phyloP scores from a whole-genome alignment of 2,797 vertebrate genomes.

The Margarornis squamiger region DNA sequence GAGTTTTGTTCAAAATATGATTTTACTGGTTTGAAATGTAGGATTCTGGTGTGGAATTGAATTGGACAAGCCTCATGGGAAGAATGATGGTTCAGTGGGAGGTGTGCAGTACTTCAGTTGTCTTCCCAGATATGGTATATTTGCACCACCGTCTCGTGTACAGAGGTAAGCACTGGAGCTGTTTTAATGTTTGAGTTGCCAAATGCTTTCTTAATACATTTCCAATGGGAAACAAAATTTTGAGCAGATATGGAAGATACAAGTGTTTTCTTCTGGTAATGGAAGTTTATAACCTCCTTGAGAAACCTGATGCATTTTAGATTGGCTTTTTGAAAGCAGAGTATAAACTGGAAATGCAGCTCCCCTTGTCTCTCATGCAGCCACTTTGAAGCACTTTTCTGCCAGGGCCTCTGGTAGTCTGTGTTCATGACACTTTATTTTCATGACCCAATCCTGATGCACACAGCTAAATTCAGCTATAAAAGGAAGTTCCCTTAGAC shows the following conservation, averaged over 20 bases:
- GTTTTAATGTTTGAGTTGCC: neutral
- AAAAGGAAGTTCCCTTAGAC: neutral
- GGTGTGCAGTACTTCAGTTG: constrained; percentile 94
- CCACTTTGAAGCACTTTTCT: neutral
- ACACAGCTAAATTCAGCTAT: neutral
- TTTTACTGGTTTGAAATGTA: constrained; percentile 1
- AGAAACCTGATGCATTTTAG: neutral
- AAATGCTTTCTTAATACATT: neutral
- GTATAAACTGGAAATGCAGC: neutral
- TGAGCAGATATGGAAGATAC: neutral
- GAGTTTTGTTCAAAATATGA: neutral
- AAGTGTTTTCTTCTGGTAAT: constrained; percentile 41
- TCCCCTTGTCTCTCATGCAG: neutral
- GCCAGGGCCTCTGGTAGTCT: neutral
- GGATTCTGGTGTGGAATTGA: constrained; percentile 95
- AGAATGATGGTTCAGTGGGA: constrained; percentile 93
- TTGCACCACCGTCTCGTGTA: constrained; percentile 92
- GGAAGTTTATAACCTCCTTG: neutral
- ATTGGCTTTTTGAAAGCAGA: neutral
- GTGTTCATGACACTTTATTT: neutral
- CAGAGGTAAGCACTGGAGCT: constrained; percentile 84
- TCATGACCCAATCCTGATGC: neutral
- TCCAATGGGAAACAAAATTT: neutral
- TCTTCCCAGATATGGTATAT: constrained; percentile 90
- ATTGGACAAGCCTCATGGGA: constrained; percentile 92